Base-by-base conservation (phyloP, 2,888 invertebrate species). In the Tetheella fluctuosa region DNA sequence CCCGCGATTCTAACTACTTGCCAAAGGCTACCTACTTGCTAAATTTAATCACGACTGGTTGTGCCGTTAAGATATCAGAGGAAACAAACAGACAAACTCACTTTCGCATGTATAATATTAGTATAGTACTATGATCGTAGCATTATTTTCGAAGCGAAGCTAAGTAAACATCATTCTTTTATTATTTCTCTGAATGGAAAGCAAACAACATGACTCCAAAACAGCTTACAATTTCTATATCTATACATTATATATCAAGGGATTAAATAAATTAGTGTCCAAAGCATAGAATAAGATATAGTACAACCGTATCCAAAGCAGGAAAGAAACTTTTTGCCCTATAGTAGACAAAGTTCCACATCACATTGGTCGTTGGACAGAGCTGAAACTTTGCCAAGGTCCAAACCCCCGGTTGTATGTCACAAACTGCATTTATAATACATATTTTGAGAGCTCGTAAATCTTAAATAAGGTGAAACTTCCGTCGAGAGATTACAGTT, bases 401-500 rank as follows among this genome's bases (percentile, higher is more conserved):
- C 74, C 73, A 54, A 28, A 34, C 64, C 75, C 63, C 72, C 73
- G 60, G 64, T 71, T 65, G 73, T 81, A 77, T 72, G 77, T 79
- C 77, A 81, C 52, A 53, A 55, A 52, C 71, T 69, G 71, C 70
- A 70, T 76, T 80, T 80, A 79, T 81, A 81, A 82, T 84, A 81
- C 76, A 81, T 79, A 79, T 79, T 80, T 81, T 78, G 77, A 68
- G 67, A 73, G 70, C 71, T 73, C 76, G 77, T 81, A 81, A 81
- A 83, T 84, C 76, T 77, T 69, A 76, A 76, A 79, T 78, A 78
- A 78, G 71, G 67, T 68, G 71, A 68, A 77, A 77, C 77, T 76
- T 77, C 76, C 77, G 78, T 79, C 76, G 39, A 37, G 59, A 68
- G 65, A 67, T 65, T 67, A 67, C 53, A 63, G 63, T 59, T 66